Evolutionary conservation across 2,113 vertebrate genomes (phyloP).

Genomic region (Perognathus longimembris): DNA sequence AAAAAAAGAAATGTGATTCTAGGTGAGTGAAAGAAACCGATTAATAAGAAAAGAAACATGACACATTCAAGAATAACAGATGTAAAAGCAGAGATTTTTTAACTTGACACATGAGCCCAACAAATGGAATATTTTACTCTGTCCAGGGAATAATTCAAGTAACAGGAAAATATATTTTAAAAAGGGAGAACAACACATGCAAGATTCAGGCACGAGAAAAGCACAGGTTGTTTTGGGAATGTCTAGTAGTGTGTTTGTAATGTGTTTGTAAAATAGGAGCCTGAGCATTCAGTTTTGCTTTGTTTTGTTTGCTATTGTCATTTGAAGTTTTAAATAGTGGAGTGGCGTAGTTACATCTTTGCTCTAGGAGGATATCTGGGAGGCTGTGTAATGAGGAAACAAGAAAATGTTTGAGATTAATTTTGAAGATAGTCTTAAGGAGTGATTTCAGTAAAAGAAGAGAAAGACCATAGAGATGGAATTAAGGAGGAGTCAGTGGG

Average conservation of each 20-base stretch:
- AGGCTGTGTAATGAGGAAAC: neutral
- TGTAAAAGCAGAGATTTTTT: neutral
- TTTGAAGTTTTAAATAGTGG: neutral
- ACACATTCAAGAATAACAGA: neutral
- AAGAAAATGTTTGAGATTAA: neutral
- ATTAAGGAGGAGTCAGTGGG: neutral
- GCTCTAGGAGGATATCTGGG: neutral
- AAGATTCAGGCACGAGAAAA: neutral
- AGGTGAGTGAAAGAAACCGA: too few relatives aligned
- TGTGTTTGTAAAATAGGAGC: neutral
- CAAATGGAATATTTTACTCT: conserved; percentile 11
- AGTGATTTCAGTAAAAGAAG: neutral
- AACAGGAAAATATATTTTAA: neutral
- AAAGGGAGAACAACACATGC: neutral
- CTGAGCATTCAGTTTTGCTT: neutral
- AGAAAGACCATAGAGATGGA: neutral
- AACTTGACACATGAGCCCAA: neutral
- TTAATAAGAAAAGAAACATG: too few relatives aligned
- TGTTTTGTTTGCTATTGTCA: too few relatives aligned
- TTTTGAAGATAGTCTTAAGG: neutral
- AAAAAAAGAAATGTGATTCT: too few relatives aligned
- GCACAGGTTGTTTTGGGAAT: neutral
- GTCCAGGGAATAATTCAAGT: neutral
- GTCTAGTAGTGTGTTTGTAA: neutral
- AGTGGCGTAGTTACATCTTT: neutral